Evolutionary conservation across 2,113 vertebrate genomes (phyloP), one percentile per base, ranked within the genome.

Genomic region (Pachycephala philippinensis): DNA sequence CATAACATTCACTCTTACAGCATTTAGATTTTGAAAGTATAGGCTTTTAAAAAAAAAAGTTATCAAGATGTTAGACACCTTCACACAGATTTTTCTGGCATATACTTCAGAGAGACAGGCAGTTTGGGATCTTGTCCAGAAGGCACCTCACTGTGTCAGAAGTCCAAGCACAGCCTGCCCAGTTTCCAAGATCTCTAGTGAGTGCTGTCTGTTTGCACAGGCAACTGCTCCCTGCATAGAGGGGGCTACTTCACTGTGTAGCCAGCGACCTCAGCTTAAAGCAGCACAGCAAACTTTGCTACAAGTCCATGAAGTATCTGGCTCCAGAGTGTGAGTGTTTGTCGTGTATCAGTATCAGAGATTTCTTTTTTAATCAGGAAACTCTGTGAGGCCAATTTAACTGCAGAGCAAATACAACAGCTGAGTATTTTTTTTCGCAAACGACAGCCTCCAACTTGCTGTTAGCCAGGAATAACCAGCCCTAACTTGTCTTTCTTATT

Each of bases 241-340:
- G 39, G 9, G 27, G 23, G 30, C 14, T 42, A 15, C 45, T 45
- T 61, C 0, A 0, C 65, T 15, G 13, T 4, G 15, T 5, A 49
- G 50, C 35, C 90, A 74, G n/a, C 1, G 11, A 53, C 40, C 30
- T 18, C 3, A 3, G 59, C 76, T 44, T 53, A 37, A 60, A 85
- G 39, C 24, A 53, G 52, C 83, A 40, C 27, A 74, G 49, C 28
- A 24, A 86, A 68, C 39, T 84, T 56, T 47, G 76, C 69, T 63
- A 10, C 15, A 70, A 23, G 30, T 45, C 75, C 19, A 35, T 4
- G 4, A 76, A 49, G 16, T 3, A 26, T 35, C 37, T 81, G 53
- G 53, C 60, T 84, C 42, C 80, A 57, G 26, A 11, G 6, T 47
- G 14, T 13, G 50, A 39, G 27, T 24, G 49, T 40, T 50, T 65